These are phyloP conservation scores for Cyrtorhinus lividipennis DNA, from an alignment of 1,140 invertebrate species.

Conservation along the genomic window DNA sequence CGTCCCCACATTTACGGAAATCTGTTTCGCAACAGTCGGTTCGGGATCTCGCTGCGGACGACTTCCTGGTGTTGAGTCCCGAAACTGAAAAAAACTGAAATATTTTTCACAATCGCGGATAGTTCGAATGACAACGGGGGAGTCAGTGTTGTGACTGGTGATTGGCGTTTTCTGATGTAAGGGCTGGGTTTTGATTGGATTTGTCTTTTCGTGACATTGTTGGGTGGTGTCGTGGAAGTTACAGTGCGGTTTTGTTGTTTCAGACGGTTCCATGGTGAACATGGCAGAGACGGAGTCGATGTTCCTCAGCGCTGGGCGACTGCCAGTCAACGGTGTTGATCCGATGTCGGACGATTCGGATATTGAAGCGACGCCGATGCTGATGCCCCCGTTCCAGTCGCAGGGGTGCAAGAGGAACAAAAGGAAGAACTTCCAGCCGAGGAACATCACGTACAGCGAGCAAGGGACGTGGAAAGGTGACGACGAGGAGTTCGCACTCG, in stretches of 20 bases:
- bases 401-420: slow-evolving; percentile 30
- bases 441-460: slow-evolving; percentile 31
- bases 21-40: too few relatives aligned
- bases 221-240: background rate
- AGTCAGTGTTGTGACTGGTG: too few relatives aligned
- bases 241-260: slow-evolving; percentile 17
- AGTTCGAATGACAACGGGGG: too few relatives aligned
- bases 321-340: slow-evolving; percentile 18
- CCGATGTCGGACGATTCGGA: slow-evolving; percentile 25
- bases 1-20: too few relatives aligned
- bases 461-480: slow-evolving; percentile 21
- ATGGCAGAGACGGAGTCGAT: slow-evolving; percentile 27
- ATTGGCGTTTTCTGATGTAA: too few relatives aligned
- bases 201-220: too few relatives aligned
- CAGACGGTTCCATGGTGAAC: slow-evolving; percentile 25
- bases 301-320: slow-evolving; percentile 22
- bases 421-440: slow-evolving; percentile 35
- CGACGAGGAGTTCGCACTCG: slow-evolving; percentile 16
- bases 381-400: slow-evolving; percentile 12
- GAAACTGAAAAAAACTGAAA: too few relatives aligned
- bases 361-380: slow-evolving; percentile 20
- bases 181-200: too few relatives aligned
- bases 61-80: too few relatives aligned
- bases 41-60: too few relatives aligned
- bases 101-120: too few relatives aligned